A percentile compares a stretch with the other conserved stretches of the same genome.
Conservation (phyloP, 2,113 vertebrate genomes). For the Neogobius melanostomus region DNA sequence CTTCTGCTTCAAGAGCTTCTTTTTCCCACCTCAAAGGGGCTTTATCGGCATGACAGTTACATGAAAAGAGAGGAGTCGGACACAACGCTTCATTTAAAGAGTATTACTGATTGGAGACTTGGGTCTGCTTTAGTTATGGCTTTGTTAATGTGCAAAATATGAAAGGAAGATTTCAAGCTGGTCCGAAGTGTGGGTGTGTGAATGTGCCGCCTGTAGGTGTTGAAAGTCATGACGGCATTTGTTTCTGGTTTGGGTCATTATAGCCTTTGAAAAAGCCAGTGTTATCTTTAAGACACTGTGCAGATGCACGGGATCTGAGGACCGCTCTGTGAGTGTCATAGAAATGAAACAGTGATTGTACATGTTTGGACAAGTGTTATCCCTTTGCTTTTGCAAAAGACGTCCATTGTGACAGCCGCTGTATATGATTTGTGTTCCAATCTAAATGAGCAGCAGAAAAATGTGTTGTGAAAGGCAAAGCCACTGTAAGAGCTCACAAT, state of each 20-base stretch:
- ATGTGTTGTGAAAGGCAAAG: background rate
- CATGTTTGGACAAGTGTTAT: constrained; percentile 30
- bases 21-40: constrained; percentile 61
- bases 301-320: constrained; percentile 18
- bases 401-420: background rate
- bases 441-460: background rate
- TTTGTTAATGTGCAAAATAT: constrained; percentile 14
- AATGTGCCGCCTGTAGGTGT: constrained; percentile 28
- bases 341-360: constrained; percentile 11
- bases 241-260: constrained; percentile 40
- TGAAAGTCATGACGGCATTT: constrained; percentile 20
- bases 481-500: no score
- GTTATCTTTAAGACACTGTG: constrained; percentile 4
- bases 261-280: constrained; percentile 14
- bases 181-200: constrained; percentile 31
- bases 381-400: constrained; percentile 11
- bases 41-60: constrained; percentile 70
- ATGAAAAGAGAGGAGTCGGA: constrained; percentile 60
- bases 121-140: constrained; percentile 1
- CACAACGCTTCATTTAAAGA: constrained; percentile 61
- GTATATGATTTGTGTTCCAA: background rate
- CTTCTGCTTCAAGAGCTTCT: constrained; percentile 50
- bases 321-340: constrained; percentile 2
- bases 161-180: background rate
- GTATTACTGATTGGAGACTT: constrained; percentile 53